Evolutionary conservation across 1,140 invertebrate genomes (phyloP).

Genomic region (Zaprionus lachaisei): DNA sequence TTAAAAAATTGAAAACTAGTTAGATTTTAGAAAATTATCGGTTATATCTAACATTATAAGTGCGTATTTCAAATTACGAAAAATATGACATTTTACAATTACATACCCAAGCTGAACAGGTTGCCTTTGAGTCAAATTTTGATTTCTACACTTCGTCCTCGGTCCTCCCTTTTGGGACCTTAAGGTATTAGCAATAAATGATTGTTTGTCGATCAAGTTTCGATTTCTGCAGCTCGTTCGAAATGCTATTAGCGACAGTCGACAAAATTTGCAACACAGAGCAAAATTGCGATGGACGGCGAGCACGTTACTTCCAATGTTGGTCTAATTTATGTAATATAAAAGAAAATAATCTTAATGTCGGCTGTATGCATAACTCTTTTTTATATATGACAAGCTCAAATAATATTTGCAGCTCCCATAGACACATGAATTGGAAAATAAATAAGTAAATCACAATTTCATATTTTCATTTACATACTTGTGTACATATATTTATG

Average conservation of each 20-base stretch:
- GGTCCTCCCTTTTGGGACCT: constrained; percentile 36
- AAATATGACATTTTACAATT: constrained; percentile 10
- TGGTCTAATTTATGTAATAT: constrained; percentile 57
- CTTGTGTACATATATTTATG: constrained; percentile 14
- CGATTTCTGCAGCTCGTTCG: constrained; percentile 19
- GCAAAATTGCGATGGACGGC: constrained; percentile 56
- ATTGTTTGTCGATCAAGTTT: constrained; percentile 1
- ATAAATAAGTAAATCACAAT: neutral
- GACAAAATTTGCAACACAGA: constrained; percentile 49
- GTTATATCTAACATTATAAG: constrained; percentile 2
- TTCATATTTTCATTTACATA: neutral
- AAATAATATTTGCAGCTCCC: neutral
- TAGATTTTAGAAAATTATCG: constrained; percentile 4
- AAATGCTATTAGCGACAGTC: constrained; percentile 31
- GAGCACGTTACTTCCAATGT: constrained; percentile 55
- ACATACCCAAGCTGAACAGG: constrained; percentile 46
- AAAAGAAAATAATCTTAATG: constrained; percentile 10
- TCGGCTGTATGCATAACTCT: neutral
- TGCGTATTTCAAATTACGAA: constrained; percentile 8
- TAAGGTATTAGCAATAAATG: constrained; percentile 13
- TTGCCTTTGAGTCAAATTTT: constrained; percentile 27
- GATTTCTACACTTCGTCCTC: neutral
- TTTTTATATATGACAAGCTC: constrained; percentile 4
- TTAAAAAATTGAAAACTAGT: constrained; percentile 39
- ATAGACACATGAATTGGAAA: neutral